Base-by-base conservation (phyloP, 2,888 invertebrate species). In the Ichneumon xanthorius region DNA sequence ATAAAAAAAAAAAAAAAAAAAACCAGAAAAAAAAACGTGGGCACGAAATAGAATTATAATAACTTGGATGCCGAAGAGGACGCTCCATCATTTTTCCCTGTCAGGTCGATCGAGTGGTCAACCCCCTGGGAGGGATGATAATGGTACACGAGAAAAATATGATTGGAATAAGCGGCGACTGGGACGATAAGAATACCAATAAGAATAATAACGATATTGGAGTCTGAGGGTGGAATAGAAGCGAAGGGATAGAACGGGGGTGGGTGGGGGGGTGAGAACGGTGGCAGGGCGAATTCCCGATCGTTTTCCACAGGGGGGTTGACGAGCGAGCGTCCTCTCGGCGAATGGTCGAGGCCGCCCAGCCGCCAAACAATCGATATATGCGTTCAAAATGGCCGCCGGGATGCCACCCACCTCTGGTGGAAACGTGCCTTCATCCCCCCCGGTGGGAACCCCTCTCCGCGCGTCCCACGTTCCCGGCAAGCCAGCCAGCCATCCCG, bases 341-440 rank as follows among this genome's bases (percentile, higher is more conserved):
- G 92, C 92, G 92, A 93, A 93, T 93, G 93, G 93, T 91, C 93
- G 93, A 93, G 92, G 90, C 87, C 89, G 92, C 93, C 92, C 92
- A 92, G 93, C 93, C 93, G 93, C 94, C 94, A 94, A 94, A 94
- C 94, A 94, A 94, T 94, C 94, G 94, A 94, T 94, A 94, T 94
- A 94, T 94, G 93, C 93, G 93, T 94, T 94, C 94, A 94, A 94
- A 94, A 94, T 94, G 94, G 94, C 94, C 93, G 94, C 94, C 94
- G 92, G 92, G 92, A 92, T 92, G 90, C 93, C 92, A 93, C 92
- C 93, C 92, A 92, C 92, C 92, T 92, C 91, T 88, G 88, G 89
- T 80, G 80, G 80, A 84, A 48, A 87, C 86, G 87, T 85, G 83
- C 86, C 87, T 82, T 87, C 87, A 80, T 82, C 85, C 82, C 16